These are phyloP conservation scores for Hippocampus abdominalis DNA, from an alignment of 2,113 vertebrate genomes.

Conservation along the genomic window DNA sequence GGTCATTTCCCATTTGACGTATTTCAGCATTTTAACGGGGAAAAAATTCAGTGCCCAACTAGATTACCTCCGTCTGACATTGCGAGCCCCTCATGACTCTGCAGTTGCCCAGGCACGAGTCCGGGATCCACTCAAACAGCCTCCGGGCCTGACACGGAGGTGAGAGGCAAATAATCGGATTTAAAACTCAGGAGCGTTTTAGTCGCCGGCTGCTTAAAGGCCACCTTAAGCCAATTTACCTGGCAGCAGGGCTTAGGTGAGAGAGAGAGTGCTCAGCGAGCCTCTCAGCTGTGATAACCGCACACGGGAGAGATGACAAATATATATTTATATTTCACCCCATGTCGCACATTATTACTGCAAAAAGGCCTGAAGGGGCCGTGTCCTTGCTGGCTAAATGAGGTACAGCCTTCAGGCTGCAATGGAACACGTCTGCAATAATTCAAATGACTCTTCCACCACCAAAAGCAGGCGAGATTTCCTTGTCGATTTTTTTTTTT, in stretches of 20 bases:
- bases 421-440: not conserved
- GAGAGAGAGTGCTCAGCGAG: constrained; percentile 47
- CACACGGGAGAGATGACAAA: constrained; percentile 48
- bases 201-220: constrained; percentile 69
- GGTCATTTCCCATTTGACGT: not conserved
- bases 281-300: constrained; percentile 52
- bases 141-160: constrained; percentile 60
- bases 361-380: constrained; percentile 18
- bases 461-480: not conserved
- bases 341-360: constrained; percentile 34
- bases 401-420: constrained; percentile 18
- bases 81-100: constrained; percentile 12
- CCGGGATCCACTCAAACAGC: constrained; percentile 51
- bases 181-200: constrained; percentile 65
- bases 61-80: not conserved
- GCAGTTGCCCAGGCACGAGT: constrained; percentile 25
- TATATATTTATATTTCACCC: constrained; percentile 11
- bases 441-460: not conserved
- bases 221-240: constrained; percentile 76
- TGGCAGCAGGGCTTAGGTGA: constrained; percentile 62
- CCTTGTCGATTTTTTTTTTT: too few relatives aligned
- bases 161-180: constrained; percentile 69
- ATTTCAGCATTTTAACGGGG: not conserved
- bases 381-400: constrained; percentile 43
- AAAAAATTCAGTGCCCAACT: not conserved